Evolutionary conservation across 2,113 vertebrate species (phyloP).

Genomic region (Pontoporia blainvillei): DNA sequence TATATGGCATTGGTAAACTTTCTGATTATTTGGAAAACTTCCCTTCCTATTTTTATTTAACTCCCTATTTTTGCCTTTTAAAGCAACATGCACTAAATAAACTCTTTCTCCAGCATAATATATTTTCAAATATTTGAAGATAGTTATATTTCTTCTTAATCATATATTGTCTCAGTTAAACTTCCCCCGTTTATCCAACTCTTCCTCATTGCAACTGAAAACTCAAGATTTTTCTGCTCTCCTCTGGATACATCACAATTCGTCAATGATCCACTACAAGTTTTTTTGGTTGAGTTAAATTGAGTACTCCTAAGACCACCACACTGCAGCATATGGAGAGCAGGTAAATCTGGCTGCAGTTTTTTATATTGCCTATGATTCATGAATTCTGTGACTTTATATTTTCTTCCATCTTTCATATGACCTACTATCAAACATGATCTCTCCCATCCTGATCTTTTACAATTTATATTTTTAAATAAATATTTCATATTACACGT

Average conservation of each 20-base stretch:
- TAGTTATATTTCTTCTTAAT: background rate
- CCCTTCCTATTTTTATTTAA: background rate
- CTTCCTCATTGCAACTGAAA: background rate
- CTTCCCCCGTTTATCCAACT: background rate
- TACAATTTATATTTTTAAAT: background rate
- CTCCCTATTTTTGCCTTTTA: background rate
- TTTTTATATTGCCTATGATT: background rate
- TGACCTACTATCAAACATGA: background rate
- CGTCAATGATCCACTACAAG: background rate
- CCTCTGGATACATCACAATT: background rate
- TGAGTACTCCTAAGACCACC: background rate
- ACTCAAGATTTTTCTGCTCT: background rate
- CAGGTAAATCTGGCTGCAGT: background rate
- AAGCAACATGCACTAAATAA: background rate
- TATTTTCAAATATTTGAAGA: background rate
- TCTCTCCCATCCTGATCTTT: background rate
- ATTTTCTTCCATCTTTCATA: background rate
- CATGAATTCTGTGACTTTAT: background rate
- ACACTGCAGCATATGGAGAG: accelerated
- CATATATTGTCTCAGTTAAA: background rate
- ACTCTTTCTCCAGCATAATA: background rate
- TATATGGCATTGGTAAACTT: background rate
- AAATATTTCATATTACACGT: background rate
- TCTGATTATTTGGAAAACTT: background rate
- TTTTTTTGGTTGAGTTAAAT: background rate